phyloP scores from a whole-genome alignment of 2,888 invertebrate genomes.

The Leucophenga maculata region DNA sequence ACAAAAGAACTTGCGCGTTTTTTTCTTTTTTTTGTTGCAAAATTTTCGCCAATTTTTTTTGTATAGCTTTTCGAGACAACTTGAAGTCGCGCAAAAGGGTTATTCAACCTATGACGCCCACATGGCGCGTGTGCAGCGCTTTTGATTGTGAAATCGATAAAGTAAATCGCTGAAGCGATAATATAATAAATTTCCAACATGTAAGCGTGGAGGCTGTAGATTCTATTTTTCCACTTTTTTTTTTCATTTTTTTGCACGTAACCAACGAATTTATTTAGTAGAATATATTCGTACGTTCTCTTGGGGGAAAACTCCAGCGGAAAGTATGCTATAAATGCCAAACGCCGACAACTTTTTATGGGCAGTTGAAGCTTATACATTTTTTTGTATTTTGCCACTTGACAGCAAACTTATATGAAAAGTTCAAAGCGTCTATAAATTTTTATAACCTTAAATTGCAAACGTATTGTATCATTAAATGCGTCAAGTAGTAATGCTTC shows the following conservation, averaged over 20 bases:
- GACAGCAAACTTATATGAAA: constrained; percentile 8
- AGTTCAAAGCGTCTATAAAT: constrained; percentile 45
- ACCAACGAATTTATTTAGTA: background rate
- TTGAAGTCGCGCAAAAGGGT: constrained; percentile 37
- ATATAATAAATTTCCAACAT: constrained; percentile 64
- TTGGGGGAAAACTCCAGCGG: constrained; percentile 7
- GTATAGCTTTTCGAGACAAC: background rate
- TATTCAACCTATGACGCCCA: background rate
- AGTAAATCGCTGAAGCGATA: constrained; percentile 64
- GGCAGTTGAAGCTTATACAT: background rate
- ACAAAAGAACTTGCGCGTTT: constrained; percentile 7
- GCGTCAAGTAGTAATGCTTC: constrained; percentile 11
- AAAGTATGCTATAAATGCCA: constrained; percentile 23
- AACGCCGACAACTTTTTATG: constrained; percentile 22
- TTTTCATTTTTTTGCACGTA: background rate
- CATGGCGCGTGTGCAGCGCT: constrained; percentile 25
- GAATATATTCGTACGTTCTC: background rate
- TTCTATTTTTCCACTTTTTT: background rate
- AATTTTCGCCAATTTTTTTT: constrained; percentile 38
- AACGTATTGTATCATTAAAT: constrained; percentile 43
- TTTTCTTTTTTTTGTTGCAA: too few species aligned
- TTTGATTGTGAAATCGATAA: constrained; percentile 62
- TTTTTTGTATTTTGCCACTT: background rate
- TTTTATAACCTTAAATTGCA: constrained; percentile 63
- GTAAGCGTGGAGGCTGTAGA: constrained; percentile 40